These are phyloP conservation scores for Diplosoma virens DNA, from an alignment of 23 tunicate genomes.

Conservation along the genomic window DNA sequence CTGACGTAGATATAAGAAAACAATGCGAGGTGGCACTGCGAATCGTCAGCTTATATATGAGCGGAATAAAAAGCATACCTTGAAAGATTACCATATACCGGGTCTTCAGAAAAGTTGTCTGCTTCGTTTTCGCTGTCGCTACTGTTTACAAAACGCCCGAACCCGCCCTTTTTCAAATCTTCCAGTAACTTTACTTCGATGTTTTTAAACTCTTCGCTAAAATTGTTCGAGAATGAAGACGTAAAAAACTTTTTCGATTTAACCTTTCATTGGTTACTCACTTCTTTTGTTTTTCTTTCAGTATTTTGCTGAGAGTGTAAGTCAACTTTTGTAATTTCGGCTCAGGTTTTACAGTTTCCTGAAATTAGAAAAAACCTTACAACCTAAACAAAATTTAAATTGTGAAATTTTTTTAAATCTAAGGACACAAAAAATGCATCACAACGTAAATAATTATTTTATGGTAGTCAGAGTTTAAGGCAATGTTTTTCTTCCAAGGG, in stretches of 20 bases:
- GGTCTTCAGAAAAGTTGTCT: background rate
- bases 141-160: slow-evolving; percentile 1
- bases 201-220: slow-evolving; percentile 33
- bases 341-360: background rate
- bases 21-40: too few species aligned
- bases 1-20: too few species aligned
- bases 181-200: slow-evolving; percentile 33
- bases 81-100: background rate
- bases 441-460: too few species aligned
- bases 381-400: too few species aligned
- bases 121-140: slow-evolving; percentile 31
- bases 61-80: background rate
- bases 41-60: background rate
- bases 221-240: background rate
- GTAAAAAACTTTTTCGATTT: too few species aligned
- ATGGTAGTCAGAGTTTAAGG: too few species aligned
- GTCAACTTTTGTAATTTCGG: background rate
- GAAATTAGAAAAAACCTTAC: background rate
- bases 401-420: too few species aligned
- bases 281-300: slow-evolving; percentile 17
- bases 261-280: background rate
- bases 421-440: too few species aligned
- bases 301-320: slow-evolving; percentile 17
- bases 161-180: slow-evolving; percentile 50
- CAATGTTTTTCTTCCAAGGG: too few species aligned